Evolutionary conservation across 2,888 invertebrate species (phyloP).

Genomic region (Eueremaeus valkanovi): DNA sequence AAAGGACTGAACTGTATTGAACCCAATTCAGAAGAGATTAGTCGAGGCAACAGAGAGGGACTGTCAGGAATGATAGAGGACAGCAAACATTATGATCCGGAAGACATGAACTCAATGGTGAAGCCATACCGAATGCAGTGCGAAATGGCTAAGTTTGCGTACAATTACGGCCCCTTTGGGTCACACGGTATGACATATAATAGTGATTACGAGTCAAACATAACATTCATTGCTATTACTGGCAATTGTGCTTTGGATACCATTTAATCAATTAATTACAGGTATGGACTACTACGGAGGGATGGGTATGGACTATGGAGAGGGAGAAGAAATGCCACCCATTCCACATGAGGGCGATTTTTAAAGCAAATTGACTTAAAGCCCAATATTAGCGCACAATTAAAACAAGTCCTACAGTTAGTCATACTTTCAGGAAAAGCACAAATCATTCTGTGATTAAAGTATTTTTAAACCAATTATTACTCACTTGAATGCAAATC

Average conservation of each 20-base stretch:
- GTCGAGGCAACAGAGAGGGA: not conserved
- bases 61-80: slow-evolving; percentile 4
- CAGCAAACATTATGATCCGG: slow-evolving; percentile 4
- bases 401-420: not conserved
- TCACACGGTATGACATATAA: slow-evolving; percentile 8
- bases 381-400: not conserved
- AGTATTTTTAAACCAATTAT: no score
- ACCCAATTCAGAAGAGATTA: slow-evolving; percentile 12
- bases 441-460: no score
- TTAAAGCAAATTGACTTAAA: not conserved
- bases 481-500: no score
- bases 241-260: no score
- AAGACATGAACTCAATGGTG: slow-evolving; percentile 22
- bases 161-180: slow-evolving; percentile 21
- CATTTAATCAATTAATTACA: not conserved
- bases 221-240: not conserved
- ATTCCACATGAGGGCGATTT: slow-evolving; percentile 6
- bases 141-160: slow-evolving; percentile 29
- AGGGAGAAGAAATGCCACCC: not conserved
- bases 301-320: slow-evolving; percentile 4
- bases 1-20: slow-evolving; percentile 34
- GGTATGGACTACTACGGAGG: slow-evolving; percentile 32
- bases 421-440: no score
- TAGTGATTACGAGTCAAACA: no score
- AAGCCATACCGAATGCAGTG: slow-evolving; percentile 21